Evolutionary conservation across 2,113 vertebrate genomes (phyloP), one percentile per base, ranked within the genome.

Genomic region (Brachypteracias leptosomus): DNA sequence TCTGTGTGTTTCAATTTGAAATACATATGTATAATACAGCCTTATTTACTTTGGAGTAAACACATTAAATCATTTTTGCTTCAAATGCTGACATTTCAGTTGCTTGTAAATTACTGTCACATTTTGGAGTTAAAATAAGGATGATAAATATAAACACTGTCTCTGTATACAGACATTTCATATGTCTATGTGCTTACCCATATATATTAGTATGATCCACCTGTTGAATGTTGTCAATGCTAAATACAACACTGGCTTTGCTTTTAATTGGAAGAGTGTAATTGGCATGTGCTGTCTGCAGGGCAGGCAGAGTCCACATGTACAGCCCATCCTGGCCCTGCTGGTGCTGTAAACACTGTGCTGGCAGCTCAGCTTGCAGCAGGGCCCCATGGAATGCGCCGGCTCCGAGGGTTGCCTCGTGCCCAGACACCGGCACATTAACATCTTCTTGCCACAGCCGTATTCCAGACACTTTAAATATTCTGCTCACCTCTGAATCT

Each of bases 321-420:
- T 6, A 70, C 91, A 80, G 42, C n/a, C 29, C 82, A 38, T 51
- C 66, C 63, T 26, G 75, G 96, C 85, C 77, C 89, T 25, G 63
- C 67, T 44, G 85, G 79, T n/a, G 51, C 89, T 88, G 91, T 91
- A 96, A 96, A 94, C 62, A 77, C 73, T 61, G 40, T 3, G 66
- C 90, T 96, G 93, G 85, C 95, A 95, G 90, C 92, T 88, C 85
- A 9, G n/a, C 14, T 61, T 82, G 89, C 88, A 93, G 91, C 11
- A 10, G 95, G 94, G 91, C 90, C 92, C 95, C 92, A 66, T 59
- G 91, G 91, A 95, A 96, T 94, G 90, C 89, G 83, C 68, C 70
- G 3, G 84, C 92, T 93, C 95, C 47, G 4, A 92, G 83, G 89
- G 85, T 75, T 88, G 93, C 70, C 93, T 96, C 35, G 83, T 93